Evolutionary conservation across 1,140 invertebrate genomes (phyloP).

Genomic region (Prorops nasuta): DNA sequence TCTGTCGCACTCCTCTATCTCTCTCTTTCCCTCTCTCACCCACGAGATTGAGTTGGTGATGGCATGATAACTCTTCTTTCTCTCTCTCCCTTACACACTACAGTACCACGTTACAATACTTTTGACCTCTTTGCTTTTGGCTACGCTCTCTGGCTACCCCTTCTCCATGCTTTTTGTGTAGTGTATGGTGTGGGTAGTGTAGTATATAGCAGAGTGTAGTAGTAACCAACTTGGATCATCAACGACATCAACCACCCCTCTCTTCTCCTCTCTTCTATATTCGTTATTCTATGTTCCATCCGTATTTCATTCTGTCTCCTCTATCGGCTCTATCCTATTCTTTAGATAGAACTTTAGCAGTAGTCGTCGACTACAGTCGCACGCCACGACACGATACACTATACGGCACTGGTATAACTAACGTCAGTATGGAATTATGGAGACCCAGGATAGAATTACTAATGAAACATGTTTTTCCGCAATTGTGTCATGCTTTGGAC

Average conservation of each 20-base stretch:
- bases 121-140: too few species aligned
- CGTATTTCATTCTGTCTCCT: too few species aligned
- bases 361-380: background rate
- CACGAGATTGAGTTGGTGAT: too few species aligned
- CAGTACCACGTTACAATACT: background rate
- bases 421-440: slow-evolving; percentile 51
- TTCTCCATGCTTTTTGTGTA: too few species aligned
- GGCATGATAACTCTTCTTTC: background rate
- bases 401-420: slow-evolving; percentile 11
- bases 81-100: slow-evolving; percentile 8
- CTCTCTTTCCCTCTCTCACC: slow-evolving; percentile 4
- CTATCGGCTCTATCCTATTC: too few species aligned
- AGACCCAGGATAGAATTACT: slow-evolving; percentile 35
- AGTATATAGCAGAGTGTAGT: too few species aligned
- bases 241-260: too few species aligned
- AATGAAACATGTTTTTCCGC: slow-evolving; percentile 42
- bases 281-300: too few species aligned
- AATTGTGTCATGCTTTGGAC: slow-evolving; percentile 65
- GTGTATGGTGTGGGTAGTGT: too few species aligned
- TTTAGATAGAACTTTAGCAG: background rate
- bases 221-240: too few species aligned
- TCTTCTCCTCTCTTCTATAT: too few species aligned
- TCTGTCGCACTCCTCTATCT: slow-evolving; percentile 6
- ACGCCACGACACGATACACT: too few species aligned
- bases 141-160: slow-evolving; percentile 4